Percentiles rank a stretch among this genome's conserved stretches.
These are phyloP conservation scores for Eclectus roratus DNA, from an alignment of 2,113 vertebrate genomes.

Conservation along the genomic window DNA sequence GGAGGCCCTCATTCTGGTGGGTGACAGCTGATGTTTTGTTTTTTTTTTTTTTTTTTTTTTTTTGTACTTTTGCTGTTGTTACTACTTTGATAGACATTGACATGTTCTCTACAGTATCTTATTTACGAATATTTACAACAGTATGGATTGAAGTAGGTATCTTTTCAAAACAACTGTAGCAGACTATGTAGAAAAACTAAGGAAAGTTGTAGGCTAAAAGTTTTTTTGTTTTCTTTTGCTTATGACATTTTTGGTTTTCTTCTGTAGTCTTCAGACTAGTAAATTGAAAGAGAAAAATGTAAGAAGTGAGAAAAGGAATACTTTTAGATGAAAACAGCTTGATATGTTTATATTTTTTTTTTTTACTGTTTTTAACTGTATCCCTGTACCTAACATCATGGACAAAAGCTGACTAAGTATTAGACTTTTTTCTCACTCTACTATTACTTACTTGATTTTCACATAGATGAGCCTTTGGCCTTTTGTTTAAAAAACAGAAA, in stretches of 20 bases:
- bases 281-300: not conserved
- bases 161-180: not conserved
- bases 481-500: not conserved
- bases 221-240: not conserved
- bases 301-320: not conserved
- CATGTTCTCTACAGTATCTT: not conserved
- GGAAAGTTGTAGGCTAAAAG: not conserved
- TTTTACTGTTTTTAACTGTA: not conserved
- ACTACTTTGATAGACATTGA: not conserved
- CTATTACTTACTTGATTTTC: not conserved
- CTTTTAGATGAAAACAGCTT: not conserved
- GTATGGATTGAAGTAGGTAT: not conserved
- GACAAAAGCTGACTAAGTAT: not conserved
- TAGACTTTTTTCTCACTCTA: not conserved
- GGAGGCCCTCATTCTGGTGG: slow-evolving; percentile 91
- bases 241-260: not conserved
- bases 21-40: not conserved
- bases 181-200: not conserved
- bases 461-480: not conserved
- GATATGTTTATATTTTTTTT: not conserved
- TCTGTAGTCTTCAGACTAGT: not conserved
- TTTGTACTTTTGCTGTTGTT: not conserved
- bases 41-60: too few relatives aligned
- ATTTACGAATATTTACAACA: not conserved
- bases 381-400: not conserved